Evolutionary conservation across 2,888 invertebrate species (phyloP).

Genomic region (Agrotis exclamationis): DNA sequence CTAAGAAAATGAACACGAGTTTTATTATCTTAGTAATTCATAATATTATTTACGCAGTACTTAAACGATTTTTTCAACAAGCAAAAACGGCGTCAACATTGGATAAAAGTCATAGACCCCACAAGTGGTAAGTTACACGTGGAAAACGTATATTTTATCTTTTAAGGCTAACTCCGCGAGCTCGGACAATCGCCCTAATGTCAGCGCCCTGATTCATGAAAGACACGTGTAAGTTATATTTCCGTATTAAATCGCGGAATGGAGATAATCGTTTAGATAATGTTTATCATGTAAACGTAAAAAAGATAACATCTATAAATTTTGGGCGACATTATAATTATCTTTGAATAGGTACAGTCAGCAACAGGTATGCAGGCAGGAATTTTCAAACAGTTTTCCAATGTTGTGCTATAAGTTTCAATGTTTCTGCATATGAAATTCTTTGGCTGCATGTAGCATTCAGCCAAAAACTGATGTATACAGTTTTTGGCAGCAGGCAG

Average conservation of each 20-base stretch:
- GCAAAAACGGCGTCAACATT: neutral
- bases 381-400: too few species aligned
- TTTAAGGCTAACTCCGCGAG: slow-evolving; percentile 10
- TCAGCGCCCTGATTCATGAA: slow-evolving; percentile 34
- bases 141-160: slow-evolving; percentile 31
- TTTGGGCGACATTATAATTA: too few species aligned
- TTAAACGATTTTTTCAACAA: neutral
- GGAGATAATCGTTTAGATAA: slow-evolving; percentile 6
- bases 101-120: slow-evolving; percentile 12
- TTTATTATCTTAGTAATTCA: neutral
- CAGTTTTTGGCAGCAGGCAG: too few species aligned
- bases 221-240: slow-evolving; percentile 45
- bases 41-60: slow-evolving; percentile 5
- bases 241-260: slow-evolving; percentile 15
- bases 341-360: too few species aligned
- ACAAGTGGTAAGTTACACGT: slow-evolving; percentile 23
- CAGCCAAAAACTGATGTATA: too few species aligned
- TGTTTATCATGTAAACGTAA: neutral
- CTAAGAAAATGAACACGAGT: neutral
- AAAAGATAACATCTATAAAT: neutral
- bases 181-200: slow-evolving; percentile 28
- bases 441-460: too few species aligned
- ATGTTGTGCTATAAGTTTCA: too few species aligned
- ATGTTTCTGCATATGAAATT: too few species aligned
- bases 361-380: too few species aligned